phyloP scores from a whole-genome alignment of 2,888 invertebrate species.

The Parelbella ahira region DNA sequence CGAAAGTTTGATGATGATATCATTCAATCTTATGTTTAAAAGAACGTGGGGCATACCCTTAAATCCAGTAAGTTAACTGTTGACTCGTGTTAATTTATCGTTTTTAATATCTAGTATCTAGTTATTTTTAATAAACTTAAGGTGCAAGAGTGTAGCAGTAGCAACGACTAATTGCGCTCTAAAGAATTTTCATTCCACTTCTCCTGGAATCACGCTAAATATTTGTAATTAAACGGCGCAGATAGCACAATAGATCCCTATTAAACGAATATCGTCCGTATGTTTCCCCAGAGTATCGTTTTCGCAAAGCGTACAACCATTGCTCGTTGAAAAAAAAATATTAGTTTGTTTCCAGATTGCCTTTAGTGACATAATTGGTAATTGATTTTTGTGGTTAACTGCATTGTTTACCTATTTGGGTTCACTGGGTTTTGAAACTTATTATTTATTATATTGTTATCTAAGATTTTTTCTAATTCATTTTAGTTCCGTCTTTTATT shows the following conservation, averaged over 20 bases:
- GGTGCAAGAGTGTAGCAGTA: constrained; percentile 4
- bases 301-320: constrained; percentile 40
- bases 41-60: too few species aligned
- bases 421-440: constrained; percentile 18
- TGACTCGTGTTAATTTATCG: too few species aligned
- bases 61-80: too few species aligned
- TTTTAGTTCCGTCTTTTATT: too few species aligned
- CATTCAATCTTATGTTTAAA: too few species aligned
- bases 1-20: too few species aligned
- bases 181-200: constrained; percentile 30
- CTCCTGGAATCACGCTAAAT: constrained; percentile 29
- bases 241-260: constrained; percentile 56
- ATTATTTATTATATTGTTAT: too few species aligned
- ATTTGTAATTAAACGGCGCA: constrained; percentile 40
- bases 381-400: constrained; percentile 40
- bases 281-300: constrained; percentile 50
- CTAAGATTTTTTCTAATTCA: too few species aligned
- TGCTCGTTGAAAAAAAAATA: constrained; percentile 53
- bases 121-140: too few species aligned
- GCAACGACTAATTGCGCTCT: constrained; percentile 22
- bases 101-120: too few species aligned
- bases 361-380: constrained; percentile 44
- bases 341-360: constrained; percentile 36
- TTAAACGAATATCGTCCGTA: constrained; percentile 55
- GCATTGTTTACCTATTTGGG: constrained; percentile 21